Evolutionary conservation across 2,888 invertebrate genomes (phyloP).

Genomic region (Dasysyrphus albostriatus): DNA sequence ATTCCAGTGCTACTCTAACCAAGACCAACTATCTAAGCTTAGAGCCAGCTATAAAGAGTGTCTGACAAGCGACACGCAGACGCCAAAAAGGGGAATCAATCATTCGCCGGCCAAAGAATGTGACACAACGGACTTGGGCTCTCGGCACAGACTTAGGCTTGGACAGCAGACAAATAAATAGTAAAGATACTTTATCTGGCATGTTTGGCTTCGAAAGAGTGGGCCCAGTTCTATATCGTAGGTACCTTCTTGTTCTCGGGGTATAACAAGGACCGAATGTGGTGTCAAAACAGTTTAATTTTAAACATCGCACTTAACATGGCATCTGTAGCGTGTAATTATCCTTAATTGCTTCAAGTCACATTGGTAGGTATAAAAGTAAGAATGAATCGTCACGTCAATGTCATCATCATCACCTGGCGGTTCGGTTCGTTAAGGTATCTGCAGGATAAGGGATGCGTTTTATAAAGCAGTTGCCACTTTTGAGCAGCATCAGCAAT

Average conservation of each 20-base stretch:
- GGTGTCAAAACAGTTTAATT: slow-evolving; percentile 72
- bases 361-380: slow-evolving; percentile 8
- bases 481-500: background rate
- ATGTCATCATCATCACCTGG: slow-evolving; percentile 72
- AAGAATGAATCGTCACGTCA: slow-evolving; percentile 51
- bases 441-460: slow-evolving; percentile 14
- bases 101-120: slow-evolving; percentile 65
- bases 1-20: slow-evolving; percentile 53
- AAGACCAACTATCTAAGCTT: background rate
- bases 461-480: slow-evolving; percentile 15
- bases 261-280: slow-evolving; percentile 36
- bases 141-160: background rate
- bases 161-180: slow-evolving; percentile 42
- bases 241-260: background rate
- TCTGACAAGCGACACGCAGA: slow-evolving; percentile 73
- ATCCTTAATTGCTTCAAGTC: slow-evolving; percentile 66
- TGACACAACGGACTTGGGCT: slow-evolving; percentile 63
- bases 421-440: background rate
- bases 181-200: slow-evolving; percentile 23
- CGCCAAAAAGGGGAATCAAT: slow-evolving; percentile 73
- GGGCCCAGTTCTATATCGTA: slow-evolving; percentile 20
- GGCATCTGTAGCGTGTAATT: slow-evolving; percentile 67
- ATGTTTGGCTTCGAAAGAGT: slow-evolving; percentile 24
- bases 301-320: slow-evolving; percentile 60
- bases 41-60: slow-evolving; percentile 30